A percentile compares a stretch with the other conserved stretches of the same genome.
Conservation (phyloP, 2,797 vertebrate species). For the Pyrrhura leucotis region DNA sequence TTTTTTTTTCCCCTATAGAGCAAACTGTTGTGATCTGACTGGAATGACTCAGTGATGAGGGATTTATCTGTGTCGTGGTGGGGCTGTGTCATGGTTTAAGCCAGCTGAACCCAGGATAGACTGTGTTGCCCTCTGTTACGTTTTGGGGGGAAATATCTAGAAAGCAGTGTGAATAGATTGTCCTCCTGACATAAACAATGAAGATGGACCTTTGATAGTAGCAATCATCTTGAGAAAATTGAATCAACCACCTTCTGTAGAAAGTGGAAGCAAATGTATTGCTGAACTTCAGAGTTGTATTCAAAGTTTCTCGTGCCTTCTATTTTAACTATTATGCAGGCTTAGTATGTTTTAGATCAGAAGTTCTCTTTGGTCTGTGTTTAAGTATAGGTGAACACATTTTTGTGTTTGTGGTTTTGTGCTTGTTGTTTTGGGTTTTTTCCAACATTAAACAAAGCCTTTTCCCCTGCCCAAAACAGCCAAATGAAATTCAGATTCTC, state of each 20-base stretch:
- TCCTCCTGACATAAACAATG: neutral
- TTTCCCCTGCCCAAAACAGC: neutral
- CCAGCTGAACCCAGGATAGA: neutral
- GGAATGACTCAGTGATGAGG: neutral
- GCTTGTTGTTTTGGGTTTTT: rapidly evolving
- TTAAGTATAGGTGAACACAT: neutral
- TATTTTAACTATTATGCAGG: neutral
- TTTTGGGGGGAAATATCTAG: neutral
- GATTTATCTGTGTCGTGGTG: neutral
- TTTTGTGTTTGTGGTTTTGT: neutral
- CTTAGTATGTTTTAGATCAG: neutral
- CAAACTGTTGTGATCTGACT: neutral
- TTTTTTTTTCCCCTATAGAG: rapidly evolving
- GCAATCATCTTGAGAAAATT: neutral
- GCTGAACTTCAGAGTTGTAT: neutral
- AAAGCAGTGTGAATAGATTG: neutral
- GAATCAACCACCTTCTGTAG: neutral
- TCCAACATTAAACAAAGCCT: neutral
- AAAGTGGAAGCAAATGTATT: neutral
- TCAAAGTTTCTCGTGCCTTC: neutral
- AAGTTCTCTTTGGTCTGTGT: neutral
- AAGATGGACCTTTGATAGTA: neutral
- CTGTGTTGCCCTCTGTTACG: neutral
- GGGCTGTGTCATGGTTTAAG: neutral
- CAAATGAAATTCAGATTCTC: constrained; percentile 20